Conservation (phyloP, 2,888 invertebrate species). For the Cylloceria caligata region DNA sequence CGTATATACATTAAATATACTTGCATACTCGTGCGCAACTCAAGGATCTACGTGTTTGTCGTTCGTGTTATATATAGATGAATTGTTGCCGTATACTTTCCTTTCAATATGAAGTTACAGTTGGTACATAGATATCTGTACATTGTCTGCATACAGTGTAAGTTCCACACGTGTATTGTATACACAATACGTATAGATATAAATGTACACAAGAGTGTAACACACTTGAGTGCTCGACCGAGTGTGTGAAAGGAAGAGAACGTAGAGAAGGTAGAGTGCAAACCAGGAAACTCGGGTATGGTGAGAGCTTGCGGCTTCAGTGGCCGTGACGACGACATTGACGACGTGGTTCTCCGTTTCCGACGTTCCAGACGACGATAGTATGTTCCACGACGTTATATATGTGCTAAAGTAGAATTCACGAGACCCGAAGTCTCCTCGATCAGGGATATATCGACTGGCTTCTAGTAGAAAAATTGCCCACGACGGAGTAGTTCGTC, state of each 20-base stretch:
- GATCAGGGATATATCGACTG: constrained; percentile 57
- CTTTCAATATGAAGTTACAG: constrained; percentile 25
- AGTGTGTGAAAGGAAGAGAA: constrained; percentile 26
- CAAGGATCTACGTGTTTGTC: constrained; percentile 15
- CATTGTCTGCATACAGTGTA: background rate
- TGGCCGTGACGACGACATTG: constrained; percentile 40
- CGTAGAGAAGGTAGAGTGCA: constrained; percentile 46
- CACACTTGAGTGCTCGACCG: constrained; percentile 28
- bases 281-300: constrained; percentile 43
- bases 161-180: background rate
- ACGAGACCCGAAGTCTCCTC: constrained; percentile 43
- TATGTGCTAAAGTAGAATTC: constrained; percentile 37
- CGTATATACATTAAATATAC: constrained; percentile 24
- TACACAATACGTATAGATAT: constrained; percentile 41
- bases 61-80: constrained; percentile 10
- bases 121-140: constrained; percentile 4
- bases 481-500: constrained; percentile 19
- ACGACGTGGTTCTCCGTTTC: constrained; percentile 41
- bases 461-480: constrained; percentile 58
- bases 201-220: constrained; percentile 42
- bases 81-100: constrained; percentile 24
- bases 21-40: background rate
- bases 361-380: constrained; percentile 19
- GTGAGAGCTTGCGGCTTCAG: constrained; percentile 56
- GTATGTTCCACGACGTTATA: constrained; percentile 35